Evolutionary conservation across 92 coral and sea anemone species (phyloP).

Genomic region (Parazoanthus atlanticus): DNA sequence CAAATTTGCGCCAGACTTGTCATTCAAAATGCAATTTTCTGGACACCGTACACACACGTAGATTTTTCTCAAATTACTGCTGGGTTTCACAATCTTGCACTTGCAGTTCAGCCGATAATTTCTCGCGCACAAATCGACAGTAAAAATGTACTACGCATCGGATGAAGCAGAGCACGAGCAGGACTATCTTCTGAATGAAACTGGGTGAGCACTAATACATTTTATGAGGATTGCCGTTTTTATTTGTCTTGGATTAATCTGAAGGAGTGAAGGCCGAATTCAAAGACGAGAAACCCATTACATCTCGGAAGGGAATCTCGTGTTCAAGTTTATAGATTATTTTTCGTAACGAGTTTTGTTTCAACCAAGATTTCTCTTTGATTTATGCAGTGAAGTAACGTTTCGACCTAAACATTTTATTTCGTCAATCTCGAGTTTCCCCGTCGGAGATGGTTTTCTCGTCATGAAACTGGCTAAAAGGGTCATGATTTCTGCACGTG

Average conservation of each 20-base stretch:
- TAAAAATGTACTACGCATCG: conserved; percentile 44
- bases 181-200: conserved; percentile 7
- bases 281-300: conserved; percentile 9
- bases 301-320: conserved; percentile 11
- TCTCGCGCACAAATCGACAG: conserved; percentile 14
- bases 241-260: conserved; percentile 12
- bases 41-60: too few relatives aligned
- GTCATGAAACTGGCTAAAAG: conserved; percentile 31
- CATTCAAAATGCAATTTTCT: too few relatives aligned
- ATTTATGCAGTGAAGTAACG: conserved; percentile 5
- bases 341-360: conserved; percentile 9
- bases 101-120: conserved; percentile 23
- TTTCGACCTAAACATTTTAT: conserved; percentile 27
- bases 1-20: too few relatives aligned
- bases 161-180: conserved; percentile 23
- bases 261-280: conserved; percentile 10
- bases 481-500: conserved; percentile 29
- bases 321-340: conserved; percentile 14
- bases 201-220: not conserved
- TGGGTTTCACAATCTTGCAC: too few relatives aligned
- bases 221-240: conserved; percentile 17
- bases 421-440: conserved; percentile 39
- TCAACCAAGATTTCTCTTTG: conserved; percentile 11
- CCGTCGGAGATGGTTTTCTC: conserved; percentile 37
- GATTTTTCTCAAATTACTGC: too few relatives aligned